Percentiles rank a stretch among this genome's conserved stretches.
Evolutionary conservation across 1,140 invertebrate species (phyloP).

Genomic region (Amphibalanus amphitrite): DNA sequence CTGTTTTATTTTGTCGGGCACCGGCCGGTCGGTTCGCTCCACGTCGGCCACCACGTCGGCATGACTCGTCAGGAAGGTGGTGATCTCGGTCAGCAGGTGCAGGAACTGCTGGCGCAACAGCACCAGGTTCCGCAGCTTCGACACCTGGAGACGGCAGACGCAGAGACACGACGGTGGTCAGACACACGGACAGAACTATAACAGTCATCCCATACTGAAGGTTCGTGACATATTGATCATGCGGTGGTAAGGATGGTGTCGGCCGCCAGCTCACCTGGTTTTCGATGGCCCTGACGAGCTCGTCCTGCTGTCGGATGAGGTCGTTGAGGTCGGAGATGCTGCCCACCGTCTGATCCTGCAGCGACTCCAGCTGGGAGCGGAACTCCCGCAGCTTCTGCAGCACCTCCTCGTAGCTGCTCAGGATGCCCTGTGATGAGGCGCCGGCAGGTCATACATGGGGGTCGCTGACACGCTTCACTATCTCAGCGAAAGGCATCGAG

Average conservation of each 20-base stretch:
- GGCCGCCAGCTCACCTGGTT: slow-evolving; percentile 43
- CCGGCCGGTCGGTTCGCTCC: slow-evolving; percentile 54
- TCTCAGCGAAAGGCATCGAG: too few species aligned
- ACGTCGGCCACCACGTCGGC: slow-evolving; percentile 67
- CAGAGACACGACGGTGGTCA: too few species aligned
- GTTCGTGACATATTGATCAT: too few species aligned
- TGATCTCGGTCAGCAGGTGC: slow-evolving; percentile 64
- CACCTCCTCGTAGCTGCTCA: slow-evolving; percentile 56
- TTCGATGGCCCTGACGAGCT: slow-evolving; percentile 61
- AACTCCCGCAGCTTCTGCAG: slow-evolving; percentile 59
- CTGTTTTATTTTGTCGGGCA: slow-evolving; percentile 70
- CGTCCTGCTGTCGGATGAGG: slow-evolving; percentile 60
- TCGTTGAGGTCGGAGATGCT: slow-evolving; percentile 56
- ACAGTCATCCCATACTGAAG: too few species aligned
- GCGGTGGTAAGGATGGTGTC: neutral
- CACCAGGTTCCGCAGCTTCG: slow-evolving; percentile 43
- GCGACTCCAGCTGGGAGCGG: slow-evolving; percentile 54
- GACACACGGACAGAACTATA: too few species aligned
- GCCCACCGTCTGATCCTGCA: slow-evolving; percentile 39
- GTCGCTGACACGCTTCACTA: too few species aligned
- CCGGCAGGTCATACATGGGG: slow-evolving; percentile 46
- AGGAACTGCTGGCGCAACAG: slow-evolving; percentile 70
- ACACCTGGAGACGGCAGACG: too few species aligned
- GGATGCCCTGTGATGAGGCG: slow-evolving; percentile 35
- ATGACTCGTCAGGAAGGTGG: slow-evolving; percentile 68